Percentiles rank a stretch among this genome's conserved stretches.
Conservation (phyloP, 35 echinoderm and acorn worm species). For the Anneissia japonica region DNA sequence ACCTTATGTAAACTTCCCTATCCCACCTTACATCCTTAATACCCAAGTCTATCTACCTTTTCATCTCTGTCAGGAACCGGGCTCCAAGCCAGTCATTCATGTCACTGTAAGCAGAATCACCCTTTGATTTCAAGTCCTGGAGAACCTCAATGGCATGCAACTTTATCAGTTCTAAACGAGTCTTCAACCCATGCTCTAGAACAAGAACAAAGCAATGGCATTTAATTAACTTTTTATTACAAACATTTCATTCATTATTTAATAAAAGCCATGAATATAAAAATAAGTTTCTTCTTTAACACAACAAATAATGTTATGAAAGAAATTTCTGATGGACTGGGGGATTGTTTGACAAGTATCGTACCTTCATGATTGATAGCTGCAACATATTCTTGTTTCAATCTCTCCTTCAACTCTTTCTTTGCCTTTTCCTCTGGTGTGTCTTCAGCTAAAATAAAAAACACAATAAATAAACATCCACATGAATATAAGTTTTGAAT, state of each 20-base stretch:
- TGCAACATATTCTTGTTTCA: conserved; percentile 89
- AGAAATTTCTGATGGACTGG: neutral
- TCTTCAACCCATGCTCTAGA: conserved; percentile 73
- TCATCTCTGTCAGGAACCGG: conserved; percentile 83
- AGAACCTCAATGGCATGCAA: conserved; percentile 85
- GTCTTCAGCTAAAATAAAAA: conserved; percentile 22
- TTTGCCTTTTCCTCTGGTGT: conserved; percentile 87
- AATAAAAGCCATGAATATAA: neutral
- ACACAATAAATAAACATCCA: too few species aligned
- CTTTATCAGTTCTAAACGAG: conserved; percentile 87
- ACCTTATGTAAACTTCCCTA: too few species aligned
- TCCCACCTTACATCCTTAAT: too few species aligned
- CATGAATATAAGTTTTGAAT: too few species aligned
- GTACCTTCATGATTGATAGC: conserved; percentile 91
- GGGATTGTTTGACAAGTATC: conserved; percentile 8
- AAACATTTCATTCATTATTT: neutral
- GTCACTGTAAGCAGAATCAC: conserved; percentile 74
- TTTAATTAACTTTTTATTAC: too few species aligned
- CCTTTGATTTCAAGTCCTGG: conserved; percentile 74
- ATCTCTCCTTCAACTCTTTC: conserved; percentile 59
- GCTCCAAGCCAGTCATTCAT: conserved; percentile 97
- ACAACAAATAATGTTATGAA: neutral
- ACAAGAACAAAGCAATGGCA: neutral
- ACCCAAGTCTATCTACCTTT: conserved; percentile 58
- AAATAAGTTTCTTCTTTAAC: neutral